Evolutionary conservation across 1,140 invertebrate species (phyloP), one percentile per base, ranked within the genome.

Genomic region (Helicoverpa armigera): DNA sequence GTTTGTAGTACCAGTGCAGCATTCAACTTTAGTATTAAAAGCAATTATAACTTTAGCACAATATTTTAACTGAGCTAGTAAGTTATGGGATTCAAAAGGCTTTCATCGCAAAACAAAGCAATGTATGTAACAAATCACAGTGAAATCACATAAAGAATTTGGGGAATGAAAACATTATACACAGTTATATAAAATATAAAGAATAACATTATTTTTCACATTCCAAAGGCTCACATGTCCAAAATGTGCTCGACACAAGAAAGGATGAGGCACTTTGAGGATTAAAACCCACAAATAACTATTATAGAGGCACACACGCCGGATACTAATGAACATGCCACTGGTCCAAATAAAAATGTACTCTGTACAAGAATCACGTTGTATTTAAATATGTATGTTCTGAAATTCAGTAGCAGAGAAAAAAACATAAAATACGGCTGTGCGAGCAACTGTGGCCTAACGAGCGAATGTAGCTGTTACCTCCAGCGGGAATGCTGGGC

Each of bases 241-340:
- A 23, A 31, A 58, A 16, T 43, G 53, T 76, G 50, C 2, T 60
- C 72, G 3, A 74, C 7, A 75, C 18, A 76, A 50, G 48, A 29
- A 76, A 75, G 43, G 18, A 56, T 18, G n/a, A 48, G 16, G 60
- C 73, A 75, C 61, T 77, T 77, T 77, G 61, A 29, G 67, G 75
- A 54, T 77, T 56, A 77, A 77, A 67, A 65, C 61, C 75, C 75
- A 72, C 50, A 43, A 67, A 77, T 77, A 63, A 77, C 48, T 53
- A 53, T 65, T 53, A 77, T 60, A 53, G 14, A 56, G 61, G 75
- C 31, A 65, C 75, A 65, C 60, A 23, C 14, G 2, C 61, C 50
- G 75, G 48, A 54, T 65, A 77, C 75, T 77, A 77, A 77, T 77
- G 75, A 77, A 77, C 75, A 67, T 65, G 35, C 51, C 51, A 61